Evolutionary conservation across 2,888 invertebrate species (phyloP).

Genomic region (Aporophyla lueneburgensis): DNA sequence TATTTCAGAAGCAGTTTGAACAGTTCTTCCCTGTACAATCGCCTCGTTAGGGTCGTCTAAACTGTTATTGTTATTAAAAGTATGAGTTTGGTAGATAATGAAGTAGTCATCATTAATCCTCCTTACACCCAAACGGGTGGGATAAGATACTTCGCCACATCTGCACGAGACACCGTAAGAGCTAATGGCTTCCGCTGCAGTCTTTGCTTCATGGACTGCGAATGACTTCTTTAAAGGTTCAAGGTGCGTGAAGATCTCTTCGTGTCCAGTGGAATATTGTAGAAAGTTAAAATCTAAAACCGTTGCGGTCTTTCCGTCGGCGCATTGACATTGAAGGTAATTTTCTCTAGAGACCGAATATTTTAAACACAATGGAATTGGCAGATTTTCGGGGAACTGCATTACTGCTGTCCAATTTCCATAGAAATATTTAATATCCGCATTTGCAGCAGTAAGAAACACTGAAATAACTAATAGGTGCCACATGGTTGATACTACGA

Average conservation of each 20-base stretch:
- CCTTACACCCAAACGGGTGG: neutral
- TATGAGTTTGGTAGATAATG: neutral
- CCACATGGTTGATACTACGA: constrained; percentile 2
- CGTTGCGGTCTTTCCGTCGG: constrained; percentile 2
- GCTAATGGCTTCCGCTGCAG: neutral
- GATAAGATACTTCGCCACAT: neutral
- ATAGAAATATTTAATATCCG: constrained; percentile 1
- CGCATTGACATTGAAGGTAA: neutral
- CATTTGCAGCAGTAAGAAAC: constrained; percentile 3
- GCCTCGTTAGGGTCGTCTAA: neutral
- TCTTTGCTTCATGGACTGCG: constrained; percentile 1
- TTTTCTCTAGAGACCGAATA: neutral
- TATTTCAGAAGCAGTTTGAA: constrained; percentile 20
- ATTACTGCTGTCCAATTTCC: constrained; percentile 7
- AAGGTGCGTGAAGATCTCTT: rapidly evolving
- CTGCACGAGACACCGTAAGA: neutral
- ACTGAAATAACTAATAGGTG: constrained; percentile 10
- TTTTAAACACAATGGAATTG: neutral
- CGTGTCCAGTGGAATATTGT: neutral
- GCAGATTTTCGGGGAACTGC: neutral
- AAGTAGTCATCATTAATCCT: constrained; percentile 21
- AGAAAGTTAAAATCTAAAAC: constrained; percentile 4
- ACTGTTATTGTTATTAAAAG: neutral
- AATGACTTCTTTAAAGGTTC: neutral
- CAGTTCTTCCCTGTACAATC: constrained; percentile 7